Evolutionary conservation across 2,888 invertebrate genomes (phyloP).

Genomic region (Seira ritae): DNA sequence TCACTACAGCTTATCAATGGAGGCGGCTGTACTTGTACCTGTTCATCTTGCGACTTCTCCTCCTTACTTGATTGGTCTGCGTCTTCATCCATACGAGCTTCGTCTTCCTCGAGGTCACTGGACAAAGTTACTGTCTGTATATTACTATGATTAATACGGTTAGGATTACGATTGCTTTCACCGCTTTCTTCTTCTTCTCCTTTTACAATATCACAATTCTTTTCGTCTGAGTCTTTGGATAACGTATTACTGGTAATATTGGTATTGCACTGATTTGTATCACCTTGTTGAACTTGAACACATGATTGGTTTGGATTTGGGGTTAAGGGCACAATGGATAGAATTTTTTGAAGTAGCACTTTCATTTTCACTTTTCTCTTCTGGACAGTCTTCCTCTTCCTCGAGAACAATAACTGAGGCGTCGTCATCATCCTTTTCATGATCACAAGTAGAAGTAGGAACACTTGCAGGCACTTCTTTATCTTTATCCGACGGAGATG

Average conservation of each 20-base stretch:
- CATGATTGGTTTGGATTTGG: conserved; percentile 45
- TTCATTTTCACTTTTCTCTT: conserved; percentile 6
- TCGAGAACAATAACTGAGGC: no score
- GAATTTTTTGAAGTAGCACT: neutral
- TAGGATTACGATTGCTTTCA: neutral
- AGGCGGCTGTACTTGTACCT: conserved; percentile 13
- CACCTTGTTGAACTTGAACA: conserved; percentile 42
- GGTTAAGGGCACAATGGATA: neutral
- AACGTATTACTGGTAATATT: no score
- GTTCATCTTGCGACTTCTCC: no score
- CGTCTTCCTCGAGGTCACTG: no score
- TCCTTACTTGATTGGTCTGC: no score
- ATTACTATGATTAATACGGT: neutral
- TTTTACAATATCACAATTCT: conserved; percentile 5
- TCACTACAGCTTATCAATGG: conserved; percentile 8
- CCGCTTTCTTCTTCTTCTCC: neutral
- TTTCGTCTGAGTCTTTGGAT: conserved; percentile 11
- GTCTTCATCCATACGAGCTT: no score
- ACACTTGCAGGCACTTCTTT: conserved; percentile 23
- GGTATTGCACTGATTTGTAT: conserved; percentile 5
- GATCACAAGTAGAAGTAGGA: neutral
- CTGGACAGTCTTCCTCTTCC: no score
- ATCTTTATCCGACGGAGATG: neutral
- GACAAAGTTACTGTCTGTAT: no score
- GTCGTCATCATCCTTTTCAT: conserved; percentile 18